Conservation (phyloP, 1,140 invertebrate genomes). For the Atta texana region DNA sequence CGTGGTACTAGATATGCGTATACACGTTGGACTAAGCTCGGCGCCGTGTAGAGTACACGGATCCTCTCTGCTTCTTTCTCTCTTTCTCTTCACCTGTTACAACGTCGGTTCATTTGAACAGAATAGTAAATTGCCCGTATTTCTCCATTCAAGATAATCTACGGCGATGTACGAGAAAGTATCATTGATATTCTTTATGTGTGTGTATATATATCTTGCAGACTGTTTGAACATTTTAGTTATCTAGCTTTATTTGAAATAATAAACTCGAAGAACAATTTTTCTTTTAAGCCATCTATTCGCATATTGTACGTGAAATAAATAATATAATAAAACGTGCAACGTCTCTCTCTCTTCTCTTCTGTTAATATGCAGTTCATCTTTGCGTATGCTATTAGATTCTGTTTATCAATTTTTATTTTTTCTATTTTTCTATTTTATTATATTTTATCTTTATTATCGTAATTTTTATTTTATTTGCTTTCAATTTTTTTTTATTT, state of each 20-base stretch:
- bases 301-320: neutral
- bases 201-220: neutral
- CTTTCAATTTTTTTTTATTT: no score
- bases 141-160: slow-evolving; percentile 72
- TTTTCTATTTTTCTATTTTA: no score
- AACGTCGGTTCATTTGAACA: slow-evolving; percentile 37
- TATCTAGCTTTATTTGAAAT: neutral
- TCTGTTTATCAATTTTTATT: no score
- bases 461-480: no score
- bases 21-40: slow-evolving; percentile 17
- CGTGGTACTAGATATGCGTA: slow-evolving; percentile 15
- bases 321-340: neutral
- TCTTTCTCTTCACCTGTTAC: slow-evolving; percentile 68
- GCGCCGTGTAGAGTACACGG: neutral
- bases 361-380: no score
- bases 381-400: no score
- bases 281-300: neutral
- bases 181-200: slow-evolving; percentile 80
- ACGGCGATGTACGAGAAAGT: slow-evolving; percentile 78
- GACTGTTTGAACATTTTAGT: neutral
- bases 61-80: slow-evolving; percentile 20
- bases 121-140: slow-evolving; percentile 73
- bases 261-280: slow-evolving; percentile 21
- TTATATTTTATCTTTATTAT: no score
- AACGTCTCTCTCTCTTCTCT: neutral